Percentiles rank a stretch among this genome's conserved stretches.
Evolutionary conservation across 2,113 vertebrate species (phyloP).

Genomic region (Gadus macrocephalus): DNA sequence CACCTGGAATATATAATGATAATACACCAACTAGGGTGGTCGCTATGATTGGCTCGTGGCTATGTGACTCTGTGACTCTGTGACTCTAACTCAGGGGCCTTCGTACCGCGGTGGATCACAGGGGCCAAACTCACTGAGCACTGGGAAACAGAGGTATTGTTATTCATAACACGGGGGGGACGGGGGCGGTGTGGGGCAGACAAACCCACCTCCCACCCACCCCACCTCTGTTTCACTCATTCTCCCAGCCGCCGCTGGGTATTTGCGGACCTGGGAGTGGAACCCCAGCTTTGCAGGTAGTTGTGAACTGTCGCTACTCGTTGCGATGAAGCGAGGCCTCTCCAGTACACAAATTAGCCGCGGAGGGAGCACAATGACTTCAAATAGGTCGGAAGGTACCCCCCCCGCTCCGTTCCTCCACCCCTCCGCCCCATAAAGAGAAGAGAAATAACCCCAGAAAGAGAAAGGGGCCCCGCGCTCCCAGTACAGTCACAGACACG

Average conservation of each 20-base stretch:
- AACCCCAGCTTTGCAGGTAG: conserved; percentile 71
- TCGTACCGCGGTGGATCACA: conserved; percentile 41
- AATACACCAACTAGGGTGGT: too few relatives aligned
- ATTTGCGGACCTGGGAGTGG: conserved; percentile 34
- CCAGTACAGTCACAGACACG: conserved; percentile 53
- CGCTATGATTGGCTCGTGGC: too few relatives aligned
- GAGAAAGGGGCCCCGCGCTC: conserved; percentile 34
- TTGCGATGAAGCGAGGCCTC: conserved; percentile 60
- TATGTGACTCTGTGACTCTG: conserved; percentile 25
- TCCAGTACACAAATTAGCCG: conserved; percentile 63
- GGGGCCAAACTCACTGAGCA: conserved; percentile 46
- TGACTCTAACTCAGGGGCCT: conserved; percentile 51
- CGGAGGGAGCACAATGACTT: conserved; percentile 73
- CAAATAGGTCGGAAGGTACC: conserved; percentile 76
- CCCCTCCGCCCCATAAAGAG: too few relatives aligned
- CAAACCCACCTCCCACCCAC: background rate
- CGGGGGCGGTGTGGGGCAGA: conserved; percentile 51
- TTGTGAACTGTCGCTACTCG: conserved; percentile 74
- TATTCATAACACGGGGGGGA: conserved; percentile 53
- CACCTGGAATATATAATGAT: too few relatives aligned
- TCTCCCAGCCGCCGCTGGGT: background rate
- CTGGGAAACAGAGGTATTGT: conserved; percentile 72
- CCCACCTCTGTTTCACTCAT: conserved; percentile 52
- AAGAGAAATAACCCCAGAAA: conserved; percentile 24
- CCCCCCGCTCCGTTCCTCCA: conserved; percentile 42